Evolutionary conservation across 2,888 invertebrate species (phyloP).

Genomic region (Eupithecia dodoneata): DNA sequence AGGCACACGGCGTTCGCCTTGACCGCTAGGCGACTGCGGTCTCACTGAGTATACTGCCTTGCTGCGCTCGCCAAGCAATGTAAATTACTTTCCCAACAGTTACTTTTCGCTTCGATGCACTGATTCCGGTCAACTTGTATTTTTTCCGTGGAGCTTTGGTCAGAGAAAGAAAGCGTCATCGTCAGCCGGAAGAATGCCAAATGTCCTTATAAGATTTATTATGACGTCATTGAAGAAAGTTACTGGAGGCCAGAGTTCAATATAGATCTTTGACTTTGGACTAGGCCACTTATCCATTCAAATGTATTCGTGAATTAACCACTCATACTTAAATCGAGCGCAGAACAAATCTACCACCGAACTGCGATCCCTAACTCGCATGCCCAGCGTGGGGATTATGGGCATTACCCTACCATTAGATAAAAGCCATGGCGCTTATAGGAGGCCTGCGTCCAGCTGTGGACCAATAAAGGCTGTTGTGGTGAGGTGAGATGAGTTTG

Average conservation of each 20-base stretch:
- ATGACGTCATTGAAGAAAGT: conserved; percentile 7
- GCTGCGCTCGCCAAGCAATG: conserved; percentile 62
- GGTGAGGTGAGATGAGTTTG: too few species aligned
- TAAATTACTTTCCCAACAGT: conserved; percentile 80
- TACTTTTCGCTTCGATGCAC: conserved; percentile 80
- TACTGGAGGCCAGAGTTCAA: background rate
- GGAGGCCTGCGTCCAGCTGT: too few species aligned
- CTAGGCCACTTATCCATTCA: too few species aligned
- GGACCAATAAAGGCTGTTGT: too few species aligned
- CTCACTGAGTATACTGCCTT: conserved; percentile 69
- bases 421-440: too few species aligned
- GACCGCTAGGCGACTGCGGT: conserved; percentile 79
- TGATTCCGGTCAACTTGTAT: conserved; percentile 70
- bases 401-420: too few species aligned
- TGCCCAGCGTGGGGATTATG: too few species aligned
- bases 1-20: conserved; percentile 68
- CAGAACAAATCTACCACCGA: too few species aligned
- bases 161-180: conserved; percentile 60
- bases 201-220: background rate
- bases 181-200: conserved; percentile 2
- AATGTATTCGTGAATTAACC: too few species aligned
- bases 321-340: too few species aligned
- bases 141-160: conserved; percentile 52
- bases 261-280: background rate
- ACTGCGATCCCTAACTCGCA: too few species aligned